These are phyloP conservation scores for Cheirogaleus major DNA, from an alignment of 2,797 vertebrate genomes.

Conservation along the genomic window DNA sequence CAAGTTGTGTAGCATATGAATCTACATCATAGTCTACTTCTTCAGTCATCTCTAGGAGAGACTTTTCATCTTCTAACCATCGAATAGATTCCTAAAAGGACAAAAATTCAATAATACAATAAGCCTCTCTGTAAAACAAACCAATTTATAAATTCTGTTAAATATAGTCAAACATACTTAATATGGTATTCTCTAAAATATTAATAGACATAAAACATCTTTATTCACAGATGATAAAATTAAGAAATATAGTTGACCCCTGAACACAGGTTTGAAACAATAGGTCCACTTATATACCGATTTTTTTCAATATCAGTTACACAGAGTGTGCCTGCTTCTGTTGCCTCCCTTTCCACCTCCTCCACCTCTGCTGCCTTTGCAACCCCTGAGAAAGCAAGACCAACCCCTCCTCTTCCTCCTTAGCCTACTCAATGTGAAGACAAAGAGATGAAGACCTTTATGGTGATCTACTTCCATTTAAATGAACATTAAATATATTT, in stretches of 20 bases:
- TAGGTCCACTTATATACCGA: neutral
- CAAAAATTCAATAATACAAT: neutral
- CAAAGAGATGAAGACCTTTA: neutral
- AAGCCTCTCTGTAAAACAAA: slow-evolving; percentile 8
- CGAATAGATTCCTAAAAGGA: slow-evolving; percentile 94
- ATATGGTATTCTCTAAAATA: slow-evolving; percentile 19
- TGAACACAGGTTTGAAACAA: neutral
- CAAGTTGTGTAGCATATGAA: slow-evolving; percentile 95
- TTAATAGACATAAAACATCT: slow-evolving; percentile 17
- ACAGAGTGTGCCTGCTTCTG: neutral
- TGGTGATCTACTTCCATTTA: neutral
- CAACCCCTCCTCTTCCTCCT: neutral
- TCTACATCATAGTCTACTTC: slow-evolving; percentile 99
- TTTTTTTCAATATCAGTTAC: neutral
- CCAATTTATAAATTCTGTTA: slow-evolving; percentile 20
- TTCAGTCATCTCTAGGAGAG: slow-evolving; percentile 97
- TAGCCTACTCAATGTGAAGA: neutral
- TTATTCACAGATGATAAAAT: slow-evolving; percentile 25
- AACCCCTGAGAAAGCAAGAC: neutral
- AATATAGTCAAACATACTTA: slow-evolving; percentile 32
- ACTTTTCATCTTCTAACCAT: slow-evolving; percentile 97
- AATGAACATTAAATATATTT: neutral
- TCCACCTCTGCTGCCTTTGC: neutral
- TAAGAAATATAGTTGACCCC: neutral
- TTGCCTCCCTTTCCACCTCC: neutral